Evolutionary conservation across 2,113 vertebrate species (phyloP).

Genomic region (Podiceps cristatus): DNA sequence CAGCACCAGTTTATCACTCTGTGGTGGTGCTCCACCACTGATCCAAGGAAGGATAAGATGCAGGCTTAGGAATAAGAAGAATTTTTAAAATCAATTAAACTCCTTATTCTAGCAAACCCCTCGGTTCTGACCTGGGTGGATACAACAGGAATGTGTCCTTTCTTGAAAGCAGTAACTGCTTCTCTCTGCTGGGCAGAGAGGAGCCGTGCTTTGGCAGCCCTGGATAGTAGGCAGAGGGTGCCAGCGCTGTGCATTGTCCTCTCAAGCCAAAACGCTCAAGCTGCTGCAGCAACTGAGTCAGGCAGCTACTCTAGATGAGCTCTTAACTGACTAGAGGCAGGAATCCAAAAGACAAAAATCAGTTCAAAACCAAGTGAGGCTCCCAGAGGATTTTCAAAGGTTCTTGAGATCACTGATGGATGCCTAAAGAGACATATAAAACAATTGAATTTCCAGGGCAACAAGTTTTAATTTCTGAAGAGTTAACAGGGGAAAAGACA

Average conservation of each 20-base stretch:
- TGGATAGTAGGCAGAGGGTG: background rate
- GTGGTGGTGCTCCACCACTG: background rate
- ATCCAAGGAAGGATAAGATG: background rate
- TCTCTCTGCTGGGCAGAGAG: background rate
- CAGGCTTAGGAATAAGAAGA: background rate
- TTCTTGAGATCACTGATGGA: background rate
- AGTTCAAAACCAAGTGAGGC: background rate
- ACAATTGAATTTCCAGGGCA: background rate
- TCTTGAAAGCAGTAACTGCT: background rate
- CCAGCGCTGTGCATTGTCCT: background rate
- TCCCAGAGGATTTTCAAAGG: background rate
- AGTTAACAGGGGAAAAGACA: background rate
- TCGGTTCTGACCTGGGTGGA: rapidly evolving
- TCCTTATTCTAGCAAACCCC: background rate
- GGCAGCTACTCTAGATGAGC: background rate
- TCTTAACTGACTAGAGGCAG: background rate
- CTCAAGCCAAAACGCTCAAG: background rate
- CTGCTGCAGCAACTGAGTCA: background rate
- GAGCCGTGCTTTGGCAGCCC: background rate
- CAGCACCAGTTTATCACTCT: background rate
- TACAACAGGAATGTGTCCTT: background rate
- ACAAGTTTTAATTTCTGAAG: background rate
- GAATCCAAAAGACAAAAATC: background rate
- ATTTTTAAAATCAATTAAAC: background rate
- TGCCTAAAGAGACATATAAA: background rate